phyloP scores from a whole-genome alignment of 2,888 invertebrate genomes.

The Drosophila barbarae region DNA sequence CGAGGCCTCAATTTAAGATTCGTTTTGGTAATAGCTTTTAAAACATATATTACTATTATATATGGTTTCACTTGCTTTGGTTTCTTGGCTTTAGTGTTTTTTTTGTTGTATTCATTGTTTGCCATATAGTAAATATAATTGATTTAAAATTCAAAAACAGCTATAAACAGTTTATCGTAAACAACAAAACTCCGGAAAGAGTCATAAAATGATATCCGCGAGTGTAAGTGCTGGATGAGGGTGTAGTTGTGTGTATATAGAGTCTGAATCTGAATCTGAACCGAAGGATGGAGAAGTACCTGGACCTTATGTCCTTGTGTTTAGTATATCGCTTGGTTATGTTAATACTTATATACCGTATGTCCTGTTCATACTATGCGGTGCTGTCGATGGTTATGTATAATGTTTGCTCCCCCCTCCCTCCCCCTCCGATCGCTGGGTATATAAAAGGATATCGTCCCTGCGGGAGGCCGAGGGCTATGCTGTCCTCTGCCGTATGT shows the following conservation, averaged over 20 bases:
- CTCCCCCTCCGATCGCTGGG: slow-evolving; percentile 31
- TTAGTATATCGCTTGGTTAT: slow-evolving; percentile 49
- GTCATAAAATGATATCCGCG: slow-evolving; percentile 53
- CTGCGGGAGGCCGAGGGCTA: neutral
- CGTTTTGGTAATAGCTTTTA: slow-evolving; percentile 62
- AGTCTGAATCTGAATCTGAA: slow-evolving; percentile 27
- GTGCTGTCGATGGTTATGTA: slow-evolving; percentile 78
- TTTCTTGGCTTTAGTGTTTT: slow-evolving; percentile 36
- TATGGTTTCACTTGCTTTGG: slow-evolving; percentile 50
- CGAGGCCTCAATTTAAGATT: slow-evolving; percentile 50
- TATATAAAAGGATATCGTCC: slow-evolving; percentile 60
- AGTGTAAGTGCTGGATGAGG: slow-evolving; percentile 36
- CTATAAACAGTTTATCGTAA: slow-evolving; percentile 73
- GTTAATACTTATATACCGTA: slow-evolving; percentile 44
- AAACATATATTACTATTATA: slow-evolving; percentile 62
- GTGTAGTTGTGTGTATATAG: slow-evolving; percentile 24
- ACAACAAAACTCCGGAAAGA: slow-evolving; percentile 72
- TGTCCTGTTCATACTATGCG: slow-evolving; percentile 75
- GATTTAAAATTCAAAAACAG: slow-evolving; percentile 73
- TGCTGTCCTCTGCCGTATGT: slow-evolving; percentile 22
- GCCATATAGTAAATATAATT: slow-evolving; percentile 71
- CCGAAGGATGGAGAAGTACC: slow-evolving; percentile 20
- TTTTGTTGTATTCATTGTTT: slow-evolving; percentile 17
- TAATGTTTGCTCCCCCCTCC: slow-evolving; percentile 61
- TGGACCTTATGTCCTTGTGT: slow-evolving; percentile 20